These are phyloP conservation scores for Artibeus jamaicensis DNA, from an alignment of 2,797 vertebrate species.

Conservation along the genomic window DNA sequence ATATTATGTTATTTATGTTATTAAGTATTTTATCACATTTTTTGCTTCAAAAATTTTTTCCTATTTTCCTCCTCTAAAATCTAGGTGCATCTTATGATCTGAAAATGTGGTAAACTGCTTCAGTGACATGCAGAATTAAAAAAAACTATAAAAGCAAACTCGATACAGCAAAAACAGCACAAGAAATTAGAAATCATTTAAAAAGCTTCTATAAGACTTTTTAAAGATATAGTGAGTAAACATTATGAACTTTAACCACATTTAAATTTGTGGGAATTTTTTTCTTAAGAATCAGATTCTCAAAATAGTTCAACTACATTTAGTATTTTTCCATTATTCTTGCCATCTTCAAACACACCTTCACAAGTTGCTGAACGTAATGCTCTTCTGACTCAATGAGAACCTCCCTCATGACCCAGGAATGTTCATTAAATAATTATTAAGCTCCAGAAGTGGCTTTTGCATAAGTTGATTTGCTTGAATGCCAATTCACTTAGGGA, in stretches of 20 bases:
- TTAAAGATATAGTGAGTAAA: background rate
- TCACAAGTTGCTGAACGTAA: constrained; percentile 85
- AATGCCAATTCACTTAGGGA: constrained; percentile 80
- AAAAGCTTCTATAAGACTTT: constrained; percentile 2
- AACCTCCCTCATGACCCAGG: constrained; percentile 85
- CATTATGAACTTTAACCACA: background rate
- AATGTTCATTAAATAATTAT: constrained; percentile 86
- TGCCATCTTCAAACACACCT: constrained; percentile 79
- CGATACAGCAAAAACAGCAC: background rate
- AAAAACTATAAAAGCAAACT: constrained; percentile 29
- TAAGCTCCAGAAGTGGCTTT: constrained; percentile 83
- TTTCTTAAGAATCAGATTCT: constrained; percentile 75
- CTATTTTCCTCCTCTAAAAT: too few relatives aligned
- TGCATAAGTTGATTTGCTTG: constrained; percentile 83
- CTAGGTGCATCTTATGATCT: too few relatives aligned
- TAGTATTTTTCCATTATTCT: constrained; percentile 85
- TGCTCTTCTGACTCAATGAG: constrained; percentile 86
- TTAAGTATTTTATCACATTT: too few relatives aligned
- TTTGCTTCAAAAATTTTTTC: too few relatives aligned
- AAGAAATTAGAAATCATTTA: constrained; percentile 25
- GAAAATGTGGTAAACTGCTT: background rate
- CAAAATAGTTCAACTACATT: constrained; percentile 73
- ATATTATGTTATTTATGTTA: too few relatives aligned
- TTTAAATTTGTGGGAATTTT: constrained; percentile 11
- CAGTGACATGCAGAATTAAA: constrained; percentile 21